Percentiles rank a stretch among this genome's conserved stretches.
Conservation (phyloP, 1,140 invertebrate genomes). For the Magallana ariakensis region DNA sequence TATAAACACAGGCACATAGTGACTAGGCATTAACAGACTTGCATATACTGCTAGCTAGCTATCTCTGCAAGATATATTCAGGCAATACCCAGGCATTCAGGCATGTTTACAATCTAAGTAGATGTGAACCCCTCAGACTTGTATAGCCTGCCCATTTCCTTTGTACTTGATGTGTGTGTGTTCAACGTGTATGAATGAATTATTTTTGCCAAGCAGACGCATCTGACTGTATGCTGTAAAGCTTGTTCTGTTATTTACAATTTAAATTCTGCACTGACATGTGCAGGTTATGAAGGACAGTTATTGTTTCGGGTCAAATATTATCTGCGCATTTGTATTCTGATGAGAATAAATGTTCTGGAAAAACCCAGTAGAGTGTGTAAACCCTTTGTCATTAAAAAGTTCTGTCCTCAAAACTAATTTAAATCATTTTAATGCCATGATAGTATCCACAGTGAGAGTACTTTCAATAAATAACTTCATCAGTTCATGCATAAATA, state of each 20-base stretch:
- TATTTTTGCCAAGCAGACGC: background rate
- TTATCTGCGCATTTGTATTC: conserved; percentile 4
- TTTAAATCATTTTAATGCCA: too few relatives aligned
- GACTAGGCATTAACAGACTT: conserved; percentile 10
- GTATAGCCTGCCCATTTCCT: background rate
- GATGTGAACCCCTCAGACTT: background rate
- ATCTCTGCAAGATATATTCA: background rate
- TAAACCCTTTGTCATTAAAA: too few relatives aligned
- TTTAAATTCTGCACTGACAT: conserved; percentile 22
- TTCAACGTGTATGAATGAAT: conserved; percentile 18
- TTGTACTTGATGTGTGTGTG: background rate
- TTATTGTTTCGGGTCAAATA: conserved; percentile 1
- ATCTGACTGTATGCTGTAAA: background rate
- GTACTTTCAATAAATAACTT: too few relatives aligned
- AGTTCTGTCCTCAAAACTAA: too few relatives aligned
- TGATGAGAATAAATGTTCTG: background rate
- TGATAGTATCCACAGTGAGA: too few relatives aligned
- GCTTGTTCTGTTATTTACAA: background rate
- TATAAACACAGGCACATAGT: background rate
- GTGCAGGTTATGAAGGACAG: conserved; percentile 1
- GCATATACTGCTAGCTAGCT: background rate
- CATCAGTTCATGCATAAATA: too few relatives aligned
- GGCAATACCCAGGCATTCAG: background rate
- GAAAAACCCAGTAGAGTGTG: background rate
- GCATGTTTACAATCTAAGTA: background rate